Percentiles rank a stretch among this genome's conserved stretches.
Conservation (phyloP, 2,888 invertebrate species). For the Alcis repandata region DNA sequence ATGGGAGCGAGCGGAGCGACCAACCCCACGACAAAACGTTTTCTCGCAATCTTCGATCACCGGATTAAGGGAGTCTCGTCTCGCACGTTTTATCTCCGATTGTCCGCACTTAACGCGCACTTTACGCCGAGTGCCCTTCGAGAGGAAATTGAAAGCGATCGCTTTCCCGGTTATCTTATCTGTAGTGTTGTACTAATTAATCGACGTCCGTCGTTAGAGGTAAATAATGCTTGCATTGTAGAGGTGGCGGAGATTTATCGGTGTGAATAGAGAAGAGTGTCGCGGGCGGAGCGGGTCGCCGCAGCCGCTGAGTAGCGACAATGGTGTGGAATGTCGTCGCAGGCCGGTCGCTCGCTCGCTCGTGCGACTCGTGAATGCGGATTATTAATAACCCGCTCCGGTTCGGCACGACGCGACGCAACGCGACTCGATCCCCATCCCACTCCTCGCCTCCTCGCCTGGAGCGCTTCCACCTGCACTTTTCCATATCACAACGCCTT, state of each 20-base stretch:
- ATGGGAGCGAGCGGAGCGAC: constrained; percentile 74
- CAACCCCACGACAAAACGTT: constrained; percentile 86
- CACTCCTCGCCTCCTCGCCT: constrained; percentile 72
- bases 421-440: constrained; percentile 64
- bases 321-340: constrained; percentile 84
- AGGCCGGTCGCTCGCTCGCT: constrained; percentile 74
- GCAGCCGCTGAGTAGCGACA: constrained; percentile 61
- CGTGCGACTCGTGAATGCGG: constrained; percentile 83
- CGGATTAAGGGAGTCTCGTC: constrained; percentile 85
- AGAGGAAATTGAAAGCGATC: constrained; percentile 87
- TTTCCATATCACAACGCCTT: constrained; percentile 64
- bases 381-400: constrained; percentile 84
- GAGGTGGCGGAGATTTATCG: constrained; percentile 81
- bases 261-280: constrained; percentile 85
- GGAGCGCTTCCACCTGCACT: constrained; percentile 78
- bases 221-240: constrained; percentile 81
- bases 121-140: constrained; percentile 85
- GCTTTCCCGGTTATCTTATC: constrained; percentile 85
- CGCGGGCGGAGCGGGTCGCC: constrained; percentile 76
- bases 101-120: constrained; percentile 86
- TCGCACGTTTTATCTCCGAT: constrained; percentile 87
- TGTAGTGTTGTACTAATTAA: constrained; percentile 85
- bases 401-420: constrained; percentile 62
- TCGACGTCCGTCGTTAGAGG: constrained; percentile 83
- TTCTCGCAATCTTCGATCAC: constrained; percentile 87